These are phyloP conservation scores for Cuniculus paca DNA, from an alignment of 2,797 vertebrate genomes.

Conservation along the genomic window DNA sequence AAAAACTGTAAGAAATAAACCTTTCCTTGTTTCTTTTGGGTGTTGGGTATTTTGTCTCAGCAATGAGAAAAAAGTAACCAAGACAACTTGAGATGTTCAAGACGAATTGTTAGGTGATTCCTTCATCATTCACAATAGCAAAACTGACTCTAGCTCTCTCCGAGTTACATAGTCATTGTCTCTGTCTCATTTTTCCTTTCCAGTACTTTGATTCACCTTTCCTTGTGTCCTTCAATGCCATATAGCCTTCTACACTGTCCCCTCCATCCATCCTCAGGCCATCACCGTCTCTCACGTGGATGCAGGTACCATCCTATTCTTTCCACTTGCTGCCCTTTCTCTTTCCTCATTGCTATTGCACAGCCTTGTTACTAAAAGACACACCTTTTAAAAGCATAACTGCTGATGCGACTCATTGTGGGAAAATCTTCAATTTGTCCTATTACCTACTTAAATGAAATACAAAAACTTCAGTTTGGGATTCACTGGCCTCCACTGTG, in stretches of 20 bases:
- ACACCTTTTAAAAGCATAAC: neutral
- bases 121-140: neutral
- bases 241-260: rapidly evolving
- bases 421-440: neutral
- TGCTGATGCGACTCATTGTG: neutral
- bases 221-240: rapidly evolving
- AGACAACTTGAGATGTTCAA: neutral
- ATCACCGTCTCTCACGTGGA: rapidly evolving
- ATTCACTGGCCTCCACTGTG: neutral
- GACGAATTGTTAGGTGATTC: neutral
- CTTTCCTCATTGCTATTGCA: neutral
- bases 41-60: too few species aligned
- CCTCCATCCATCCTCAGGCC: neutral
- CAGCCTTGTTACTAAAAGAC: neutral
- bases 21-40: too few species aligned
- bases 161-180: too few species aligned
- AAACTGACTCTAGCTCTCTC: neutral
- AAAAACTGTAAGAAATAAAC: too few species aligned
- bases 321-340: rapidly evolving
- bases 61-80: too few species aligned
- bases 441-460: neutral
- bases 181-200: too few species aligned
- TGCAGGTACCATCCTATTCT: rapidly evolving
- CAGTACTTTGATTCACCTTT: neutral
- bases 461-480: neutral